These are phyloP conservation scores for Ecdyonurus torrentis DNA, from an alignment of 2,888 invertebrate species.

Conservation along the genomic window DNA sequence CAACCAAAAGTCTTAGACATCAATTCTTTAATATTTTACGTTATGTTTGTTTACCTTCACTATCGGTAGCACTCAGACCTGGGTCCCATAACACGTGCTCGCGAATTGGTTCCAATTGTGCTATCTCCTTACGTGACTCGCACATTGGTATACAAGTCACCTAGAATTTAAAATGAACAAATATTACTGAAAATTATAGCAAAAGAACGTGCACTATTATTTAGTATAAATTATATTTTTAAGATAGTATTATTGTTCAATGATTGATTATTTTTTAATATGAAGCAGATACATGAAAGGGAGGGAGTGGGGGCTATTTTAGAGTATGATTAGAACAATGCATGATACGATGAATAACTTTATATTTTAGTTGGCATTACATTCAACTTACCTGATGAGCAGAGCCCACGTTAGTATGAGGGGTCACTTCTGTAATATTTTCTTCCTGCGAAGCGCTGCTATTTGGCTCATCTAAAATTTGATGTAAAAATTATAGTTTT, in stretches of 20 bases:
- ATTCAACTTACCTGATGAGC: conserved; percentile 70
- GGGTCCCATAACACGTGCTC: conserved; percentile 82
- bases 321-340: too few relatives aligned
- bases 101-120: conserved; percentile 29
- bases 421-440: conserved; percentile 37
- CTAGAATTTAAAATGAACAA: too few relatives aligned
- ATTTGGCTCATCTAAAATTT: background rate
- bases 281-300: too few relatives aligned
- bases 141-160: conserved; percentile 36
- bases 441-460: conserved; percentile 16
- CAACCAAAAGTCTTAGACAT: background rate
- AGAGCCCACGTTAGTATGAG: conserved; percentile 73
- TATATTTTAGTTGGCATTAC: too few relatives aligned
- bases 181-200: too few relatives aligned
- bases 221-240: too few relatives aligned
- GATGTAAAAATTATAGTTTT: background rate
- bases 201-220: too few relatives aligned
- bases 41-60: conserved; percentile 43
- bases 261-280: too few relatives aligned
- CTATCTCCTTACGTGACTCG: conserved; percentile 14
- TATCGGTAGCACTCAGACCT: conserved; percentile 43
- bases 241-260: too few relatives aligned
- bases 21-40: background rate
- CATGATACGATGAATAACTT: too few relatives aligned
- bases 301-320: too few relatives aligned